Evolutionary conservation across 2,888 invertebrate genomes (phyloP), one percentile per base, ranked within the genome.

Genomic region (Apoderus coryli): DNA sequence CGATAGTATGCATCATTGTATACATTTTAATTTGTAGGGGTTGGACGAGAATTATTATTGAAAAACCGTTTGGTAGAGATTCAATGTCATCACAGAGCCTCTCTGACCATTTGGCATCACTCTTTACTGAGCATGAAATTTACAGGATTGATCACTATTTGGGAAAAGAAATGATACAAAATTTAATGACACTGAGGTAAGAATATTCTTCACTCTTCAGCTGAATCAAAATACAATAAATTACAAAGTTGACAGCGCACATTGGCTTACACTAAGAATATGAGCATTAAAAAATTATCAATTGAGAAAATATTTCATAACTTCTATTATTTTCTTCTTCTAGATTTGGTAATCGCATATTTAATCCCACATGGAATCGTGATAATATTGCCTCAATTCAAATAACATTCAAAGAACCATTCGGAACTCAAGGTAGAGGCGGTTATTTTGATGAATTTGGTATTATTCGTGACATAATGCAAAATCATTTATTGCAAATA

Each of bases 311-410:
- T n/a, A n/a, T n/a, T n/a, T n/a, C n/a, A n/a, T n/a, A n/a, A n/a
- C n/a, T n/a, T n/a, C n/a, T n/a, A n/a, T n/a, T n/a, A n/a, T n/a
- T n/a, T n/a, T n/a, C n/a, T n/a, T n/a, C n/a, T n/a, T n/a, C n/a
- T n/a, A 6, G 19, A 6, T 19, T 19, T 19, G 19, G 19, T 7
- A 19, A 19, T n/a, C 6, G 19, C 6, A 19, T 19, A 7, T 19
- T 19, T 19, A 19, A 19, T 19, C 19, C 19, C 19, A 19, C 19
- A 19, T 19, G 19, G 19, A 19, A 19, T 19, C 19, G 19, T 7
- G 19, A 19, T n/a, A 6, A 19, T n/a, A 19, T 19, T 7, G 19
- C 19, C 6, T 19, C 19, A 7, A n/a, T 19, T 19, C 6, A 19
- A 19, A 19, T 19, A 7, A 19, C 19, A 19, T 19, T 19, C n/a